These are phyloP conservation scores for Onchidella celtica DNA, from an alignment of 2,888 invertebrate genomes.

Conservation along the genomic window DNA sequence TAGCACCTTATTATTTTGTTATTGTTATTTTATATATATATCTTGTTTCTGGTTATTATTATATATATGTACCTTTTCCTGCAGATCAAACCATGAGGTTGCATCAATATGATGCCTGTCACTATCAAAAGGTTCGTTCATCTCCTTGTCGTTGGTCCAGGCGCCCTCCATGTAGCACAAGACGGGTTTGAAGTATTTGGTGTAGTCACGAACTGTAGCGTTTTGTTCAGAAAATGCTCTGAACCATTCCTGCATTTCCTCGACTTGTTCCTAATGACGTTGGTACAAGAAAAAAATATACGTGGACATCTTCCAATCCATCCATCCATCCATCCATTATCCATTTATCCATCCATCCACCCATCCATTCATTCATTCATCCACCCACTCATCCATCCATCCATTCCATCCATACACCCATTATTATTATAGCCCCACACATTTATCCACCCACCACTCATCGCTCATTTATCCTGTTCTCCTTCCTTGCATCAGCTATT, in stretches of 20 bases:
- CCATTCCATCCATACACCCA: no score
- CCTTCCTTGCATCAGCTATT: no score
- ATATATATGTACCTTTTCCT: conserved; percentile 33
- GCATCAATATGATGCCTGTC: conserved; percentile 58
- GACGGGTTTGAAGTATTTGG: conserved; percentile 65
- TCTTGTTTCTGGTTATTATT: no score
- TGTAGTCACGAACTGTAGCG: conserved; percentile 6
- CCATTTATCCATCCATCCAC: no score
- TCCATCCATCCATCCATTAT: no score
- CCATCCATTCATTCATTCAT: no score
- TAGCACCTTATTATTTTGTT: no score
- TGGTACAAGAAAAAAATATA: background rate
- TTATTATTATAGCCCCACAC: no score
- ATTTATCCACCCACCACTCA: no score
- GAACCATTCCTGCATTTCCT: conserved; percentile 34
- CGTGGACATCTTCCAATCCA: background rate
- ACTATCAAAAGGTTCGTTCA: conserved; percentile 62
- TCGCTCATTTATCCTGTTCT: no score
- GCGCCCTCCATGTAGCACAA: conserved; percentile 73
- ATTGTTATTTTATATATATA: no score
- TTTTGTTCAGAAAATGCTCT: conserved; percentile 14
- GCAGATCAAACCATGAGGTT: conserved; percentile 21
- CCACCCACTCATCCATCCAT: no score
- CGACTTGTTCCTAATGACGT: conserved; percentile 23
- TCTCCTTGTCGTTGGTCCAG: conserved; percentile 59